A percentile compares a stretch with the other conserved stretches of the same genome.
These are phyloP conservation scores for Sapayoa aenigma DNA, from an alignment of 2,113 vertebrate genomes.

Conservation along the genomic window DNA sequence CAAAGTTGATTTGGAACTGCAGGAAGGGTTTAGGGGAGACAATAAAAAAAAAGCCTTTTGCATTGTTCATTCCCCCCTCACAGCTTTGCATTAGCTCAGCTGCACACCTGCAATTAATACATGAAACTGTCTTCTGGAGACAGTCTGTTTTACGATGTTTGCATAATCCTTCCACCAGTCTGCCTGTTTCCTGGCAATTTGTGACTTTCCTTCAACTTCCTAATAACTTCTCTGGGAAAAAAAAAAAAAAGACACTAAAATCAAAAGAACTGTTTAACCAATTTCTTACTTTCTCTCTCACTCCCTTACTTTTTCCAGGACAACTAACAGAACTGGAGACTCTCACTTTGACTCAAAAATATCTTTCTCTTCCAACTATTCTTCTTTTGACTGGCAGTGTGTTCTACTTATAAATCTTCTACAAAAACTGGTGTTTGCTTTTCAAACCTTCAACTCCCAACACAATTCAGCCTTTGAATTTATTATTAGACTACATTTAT, in stretches of 20 bases:
- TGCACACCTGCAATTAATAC: conserved; percentile 53
- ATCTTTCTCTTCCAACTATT: conserved; percentile 14
- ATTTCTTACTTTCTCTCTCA: not conserved
- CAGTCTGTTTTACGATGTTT: not conserved
- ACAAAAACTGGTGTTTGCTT: conserved; percentile 29
- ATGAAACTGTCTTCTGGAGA: conserved; percentile 3
- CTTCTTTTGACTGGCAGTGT: conserved; percentile 40
- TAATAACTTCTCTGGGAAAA: conserved; percentile 11
- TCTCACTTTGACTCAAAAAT: conserved; percentile 47
- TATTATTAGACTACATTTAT: conserved; percentile 13
- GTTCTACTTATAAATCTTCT: conserved; percentile 54
- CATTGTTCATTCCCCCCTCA: not conserved
- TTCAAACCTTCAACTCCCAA: conserved; percentile 35
- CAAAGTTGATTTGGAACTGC: not conserved
- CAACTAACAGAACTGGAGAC: not conserved
- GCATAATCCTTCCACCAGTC: conserved; percentile 9
- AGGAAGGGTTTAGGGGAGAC: not conserved
- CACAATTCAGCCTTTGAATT: not conserved
- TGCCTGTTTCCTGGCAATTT: conserved; percentile 45
- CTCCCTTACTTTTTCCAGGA: not conserved
- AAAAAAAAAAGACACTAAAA: not conserved
- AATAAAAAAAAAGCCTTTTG: not conserved
- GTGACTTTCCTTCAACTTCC: conserved; percentile 51
- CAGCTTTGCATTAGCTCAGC: conserved; percentile 23
- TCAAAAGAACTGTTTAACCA: not conserved